These are phyloP conservation scores for Gorsachius magnificus DNA, from an alignment of 2,797 vertebrate genomes.

Conservation along the genomic window DNA sequence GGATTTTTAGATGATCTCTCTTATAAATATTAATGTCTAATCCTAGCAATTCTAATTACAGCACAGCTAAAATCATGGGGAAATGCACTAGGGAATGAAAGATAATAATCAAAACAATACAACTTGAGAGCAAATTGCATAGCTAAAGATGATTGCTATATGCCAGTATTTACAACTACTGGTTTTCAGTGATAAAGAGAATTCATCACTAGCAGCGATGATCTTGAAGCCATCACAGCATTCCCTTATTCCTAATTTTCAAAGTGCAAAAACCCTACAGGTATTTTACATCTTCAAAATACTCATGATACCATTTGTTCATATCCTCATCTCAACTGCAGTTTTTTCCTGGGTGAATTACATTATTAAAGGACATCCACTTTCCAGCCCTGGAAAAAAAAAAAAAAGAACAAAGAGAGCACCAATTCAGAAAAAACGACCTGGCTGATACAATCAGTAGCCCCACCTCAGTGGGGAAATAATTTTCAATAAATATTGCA, in stretches of 20 bases:
- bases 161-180: not conserved
- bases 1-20: constrained; percentile 6
- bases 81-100: not conserved
- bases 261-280: not conserved
- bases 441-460: not conserved
- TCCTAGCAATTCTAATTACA: constrained; percentile 14
- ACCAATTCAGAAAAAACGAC: not conserved
- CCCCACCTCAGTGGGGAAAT: not conserved
- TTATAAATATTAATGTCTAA: constrained; percentile 1
- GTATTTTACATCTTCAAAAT: not conserved
- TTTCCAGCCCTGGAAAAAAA: not conserved
- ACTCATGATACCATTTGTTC: not conserved
- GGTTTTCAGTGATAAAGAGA: not conserved
- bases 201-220: not conserved
- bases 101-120: not conserved
- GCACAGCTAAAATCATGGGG: not conserved
- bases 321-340: not conserved
- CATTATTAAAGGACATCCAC: not conserved
- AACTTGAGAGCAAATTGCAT: not conserved
- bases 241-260: not conserved
- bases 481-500: not conserved
- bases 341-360: not conserved
- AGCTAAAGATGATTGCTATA: not conserved
- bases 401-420: not conserved
- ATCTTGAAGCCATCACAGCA: not conserved